Conservation (phyloP, 2,797 vertebrate genomes). For the Cynopterus sphinx region DNA sequence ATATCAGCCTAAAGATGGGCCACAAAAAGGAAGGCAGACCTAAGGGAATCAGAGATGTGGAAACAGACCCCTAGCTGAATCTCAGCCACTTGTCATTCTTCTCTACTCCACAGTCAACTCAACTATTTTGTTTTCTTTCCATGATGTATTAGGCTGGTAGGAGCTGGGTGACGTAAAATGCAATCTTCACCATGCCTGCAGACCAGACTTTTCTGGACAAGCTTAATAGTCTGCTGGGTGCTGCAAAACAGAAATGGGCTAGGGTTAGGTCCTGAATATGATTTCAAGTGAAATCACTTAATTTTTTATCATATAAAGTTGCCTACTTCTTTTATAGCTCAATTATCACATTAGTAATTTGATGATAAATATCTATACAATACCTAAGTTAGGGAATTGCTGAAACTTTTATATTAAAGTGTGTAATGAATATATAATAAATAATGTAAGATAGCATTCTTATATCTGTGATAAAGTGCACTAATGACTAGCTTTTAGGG, state of each 20-base stretch:
- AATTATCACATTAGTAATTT: neutral
- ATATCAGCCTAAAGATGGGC: neutral
- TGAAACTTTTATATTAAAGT: neutral
- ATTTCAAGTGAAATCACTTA: neutral
- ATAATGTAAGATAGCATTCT: neutral
- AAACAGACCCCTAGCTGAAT: accelerated
- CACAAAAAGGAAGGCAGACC: neutral
- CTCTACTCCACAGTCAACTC: accelerated
- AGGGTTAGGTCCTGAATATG: neutral
- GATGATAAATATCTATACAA: no score
- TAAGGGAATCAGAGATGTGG: neutral
- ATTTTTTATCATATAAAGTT: neutral
- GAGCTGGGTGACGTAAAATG: neutral
- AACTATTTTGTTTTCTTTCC: neutral
- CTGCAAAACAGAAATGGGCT: neutral
- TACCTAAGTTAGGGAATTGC: neutral
- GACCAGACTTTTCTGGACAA: neutral
- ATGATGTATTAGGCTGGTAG: no score
- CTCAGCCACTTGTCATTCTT: neutral
- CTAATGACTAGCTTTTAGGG: neutral
- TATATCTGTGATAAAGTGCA: accelerated
- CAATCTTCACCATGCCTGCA: neutral
- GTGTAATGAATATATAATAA: accelerated
- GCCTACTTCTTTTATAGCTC: neutral
- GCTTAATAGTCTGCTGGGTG: neutral